Evolutionary conservation across 2,797 vertebrate species (phyloP).

Genomic region (Ctenopoma multispine): DNA sequence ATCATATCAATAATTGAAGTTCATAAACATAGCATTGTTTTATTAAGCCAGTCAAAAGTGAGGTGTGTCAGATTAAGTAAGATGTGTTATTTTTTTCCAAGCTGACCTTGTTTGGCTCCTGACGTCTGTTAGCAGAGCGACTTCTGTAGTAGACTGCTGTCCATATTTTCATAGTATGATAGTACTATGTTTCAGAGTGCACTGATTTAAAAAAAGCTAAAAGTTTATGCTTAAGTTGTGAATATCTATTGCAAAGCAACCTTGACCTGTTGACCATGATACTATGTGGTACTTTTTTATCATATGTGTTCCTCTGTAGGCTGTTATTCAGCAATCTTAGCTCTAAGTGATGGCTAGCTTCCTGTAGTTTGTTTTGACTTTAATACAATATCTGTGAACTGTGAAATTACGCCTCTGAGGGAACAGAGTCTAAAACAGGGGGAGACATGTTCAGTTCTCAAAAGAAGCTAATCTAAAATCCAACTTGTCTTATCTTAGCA

Average conservation of each 20-base stretch:
- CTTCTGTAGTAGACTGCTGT: not conserved
- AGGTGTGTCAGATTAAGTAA: too few relatives aligned
- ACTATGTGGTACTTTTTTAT: constrained; percentile 13
- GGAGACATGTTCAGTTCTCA: constrained; percentile 29
- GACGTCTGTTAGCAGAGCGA: too few relatives aligned
- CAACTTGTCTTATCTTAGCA: constrained; percentile 44
- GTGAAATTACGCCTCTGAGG: constrained; percentile 54
- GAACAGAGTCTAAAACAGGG: constrained; percentile 29
- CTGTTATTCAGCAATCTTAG: constrained; percentile 27
- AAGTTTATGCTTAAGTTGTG: too few relatives aligned
- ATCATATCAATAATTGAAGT: too few relatives aligned
- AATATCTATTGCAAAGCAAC: constrained; percentile 21
- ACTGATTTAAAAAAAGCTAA: too few relatives aligned
- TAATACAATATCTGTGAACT: constrained; percentile 47
- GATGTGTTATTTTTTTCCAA: not conserved
- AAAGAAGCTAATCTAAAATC: constrained; percentile 45
- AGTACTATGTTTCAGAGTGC: not conserved
- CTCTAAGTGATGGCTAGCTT: constrained; percentile 28
- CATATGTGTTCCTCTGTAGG: constrained; percentile 3
- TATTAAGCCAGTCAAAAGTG: too few relatives aligned
- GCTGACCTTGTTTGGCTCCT: too few relatives aligned
- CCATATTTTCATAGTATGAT: not conserved
- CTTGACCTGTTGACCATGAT: constrained; percentile 33
- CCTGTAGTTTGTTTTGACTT: constrained; percentile 43
- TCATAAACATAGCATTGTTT: too few relatives aligned